A percentile compares a stretch with the other conserved stretches of the same genome.
Evolutionary conservation across 2,113 vertebrate species (phyloP).

Genomic region (Nothocercus julius): DNA sequence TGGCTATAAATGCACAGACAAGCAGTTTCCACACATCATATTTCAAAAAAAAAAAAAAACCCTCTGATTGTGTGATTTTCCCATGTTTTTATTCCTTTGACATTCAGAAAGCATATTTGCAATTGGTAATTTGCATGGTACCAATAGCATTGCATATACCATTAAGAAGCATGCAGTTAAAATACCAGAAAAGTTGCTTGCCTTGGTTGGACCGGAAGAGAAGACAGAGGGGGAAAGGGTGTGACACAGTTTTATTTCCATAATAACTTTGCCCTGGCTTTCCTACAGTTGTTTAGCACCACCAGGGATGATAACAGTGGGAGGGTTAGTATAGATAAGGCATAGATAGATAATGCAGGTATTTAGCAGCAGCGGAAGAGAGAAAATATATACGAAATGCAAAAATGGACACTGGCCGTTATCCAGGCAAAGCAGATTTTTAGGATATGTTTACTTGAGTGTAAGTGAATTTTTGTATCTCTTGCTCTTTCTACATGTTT

Average conservation of each 20-base stretch:
- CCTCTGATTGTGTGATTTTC: neutral
- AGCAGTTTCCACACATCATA: neutral
- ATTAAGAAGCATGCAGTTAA: neutral
- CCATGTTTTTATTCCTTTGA: neutral
- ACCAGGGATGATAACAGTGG: neutral
- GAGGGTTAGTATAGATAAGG: neutral
- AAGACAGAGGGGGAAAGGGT: neutral
- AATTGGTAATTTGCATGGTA: neutral
- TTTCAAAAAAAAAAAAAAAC: neutral
- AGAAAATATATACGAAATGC: neutral
- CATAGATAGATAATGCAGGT: neutral
- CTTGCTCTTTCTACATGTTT: neutral
- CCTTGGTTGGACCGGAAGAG: neutral
- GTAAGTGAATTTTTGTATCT: neutral
- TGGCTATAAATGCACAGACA: neutral
- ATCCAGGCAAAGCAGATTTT: neutral
- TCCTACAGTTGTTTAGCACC: neutral
- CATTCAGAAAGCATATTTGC: neutral
- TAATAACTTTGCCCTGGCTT: neutral
- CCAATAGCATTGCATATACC: neutral
- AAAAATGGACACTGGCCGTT: neutral
- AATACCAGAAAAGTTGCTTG: neutral
- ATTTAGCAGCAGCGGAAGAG: neutral
- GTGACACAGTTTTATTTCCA: neutral
- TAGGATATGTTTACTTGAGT: neutral